Conservation (phyloP, 2,888 invertebrate species). For the Tholera decimalis region DNA sequence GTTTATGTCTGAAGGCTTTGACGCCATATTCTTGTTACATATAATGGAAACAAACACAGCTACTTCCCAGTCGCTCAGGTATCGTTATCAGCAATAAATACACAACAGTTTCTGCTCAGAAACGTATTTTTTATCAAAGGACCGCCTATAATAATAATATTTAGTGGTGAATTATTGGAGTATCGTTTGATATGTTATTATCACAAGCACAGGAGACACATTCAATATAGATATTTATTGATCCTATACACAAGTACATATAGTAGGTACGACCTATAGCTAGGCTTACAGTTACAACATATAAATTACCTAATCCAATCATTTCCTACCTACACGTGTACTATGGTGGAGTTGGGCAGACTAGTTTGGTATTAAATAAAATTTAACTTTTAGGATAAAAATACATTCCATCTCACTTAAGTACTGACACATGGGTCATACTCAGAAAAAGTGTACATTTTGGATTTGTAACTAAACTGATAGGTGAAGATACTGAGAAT, state of each 20-base stretch:
- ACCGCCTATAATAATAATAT: conserved; percentile 36
- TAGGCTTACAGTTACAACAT: neutral
- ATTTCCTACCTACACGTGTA: neutral
- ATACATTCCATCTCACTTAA: neutral
- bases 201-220: conserved; percentile 5
- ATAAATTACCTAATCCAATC: neutral
- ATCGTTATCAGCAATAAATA: conserved; percentile 55
- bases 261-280: neutral
- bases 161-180: conserved; percentile 28
- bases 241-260: conserved; percentile 5
- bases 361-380: conserved; percentile 24
- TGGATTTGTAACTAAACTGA: too few relatives aligned
- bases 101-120: conserved; percentile 35
- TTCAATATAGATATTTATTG: conserved; percentile 17
- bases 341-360: too few relatives aligned
- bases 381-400: neutral
- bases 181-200: conserved; percentile 39
- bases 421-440: neutral
- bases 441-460: too few relatives aligned
- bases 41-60: conserved; percentile 58
- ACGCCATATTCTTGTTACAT: conserved; percentile 55
- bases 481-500: too few relatives aligned
- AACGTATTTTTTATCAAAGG: conserved; percentile 31
- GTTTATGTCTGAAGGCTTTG: conserved; percentile 56
- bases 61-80: conserved; percentile 40